Evolutionary conservation across 2,888 invertebrate species (phyloP).

Genomic region (Limnephilus lunatus): DNA sequence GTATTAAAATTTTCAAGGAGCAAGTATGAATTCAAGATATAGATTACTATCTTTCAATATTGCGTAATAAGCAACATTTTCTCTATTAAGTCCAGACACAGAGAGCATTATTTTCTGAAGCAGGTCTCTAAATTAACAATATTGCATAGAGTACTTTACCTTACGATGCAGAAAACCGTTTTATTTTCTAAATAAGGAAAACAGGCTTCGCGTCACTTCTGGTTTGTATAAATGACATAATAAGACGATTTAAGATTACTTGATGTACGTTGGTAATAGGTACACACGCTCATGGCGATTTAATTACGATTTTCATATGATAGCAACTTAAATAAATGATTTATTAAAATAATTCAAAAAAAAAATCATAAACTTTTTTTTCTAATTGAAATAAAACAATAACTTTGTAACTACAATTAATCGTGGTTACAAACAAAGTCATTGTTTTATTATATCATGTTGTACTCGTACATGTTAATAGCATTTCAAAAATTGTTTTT

Average conservation of each 20-base stretch:
- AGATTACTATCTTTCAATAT: not conserved
- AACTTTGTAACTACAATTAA: no score
- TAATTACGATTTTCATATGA: not conserved
- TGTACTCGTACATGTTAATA: no score
- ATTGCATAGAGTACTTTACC: not conserved
- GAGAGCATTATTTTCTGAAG: not conserved
- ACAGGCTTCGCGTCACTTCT: not conserved
- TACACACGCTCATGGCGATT: not conserved
- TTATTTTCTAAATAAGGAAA: not conserved
- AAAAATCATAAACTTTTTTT: no score
- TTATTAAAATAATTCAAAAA: no score
- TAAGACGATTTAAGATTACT: not conserved
- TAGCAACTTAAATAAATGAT: no score
- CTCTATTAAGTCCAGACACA: not conserved
- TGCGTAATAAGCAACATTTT: not conserved
- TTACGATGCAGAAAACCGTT: not conserved
- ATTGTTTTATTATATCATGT: no score
- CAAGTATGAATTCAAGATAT: no score
- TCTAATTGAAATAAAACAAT: no score
- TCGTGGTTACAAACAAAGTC: no score
- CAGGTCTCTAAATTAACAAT: not conserved
- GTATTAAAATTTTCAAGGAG: not conserved
- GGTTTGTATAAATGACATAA: not conserved
- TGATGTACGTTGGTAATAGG: no score
- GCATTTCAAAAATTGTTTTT: no score